phyloP scores from a whole-genome alignment of 2,888 invertebrate species.

The Embidobia sp. region DNA sequence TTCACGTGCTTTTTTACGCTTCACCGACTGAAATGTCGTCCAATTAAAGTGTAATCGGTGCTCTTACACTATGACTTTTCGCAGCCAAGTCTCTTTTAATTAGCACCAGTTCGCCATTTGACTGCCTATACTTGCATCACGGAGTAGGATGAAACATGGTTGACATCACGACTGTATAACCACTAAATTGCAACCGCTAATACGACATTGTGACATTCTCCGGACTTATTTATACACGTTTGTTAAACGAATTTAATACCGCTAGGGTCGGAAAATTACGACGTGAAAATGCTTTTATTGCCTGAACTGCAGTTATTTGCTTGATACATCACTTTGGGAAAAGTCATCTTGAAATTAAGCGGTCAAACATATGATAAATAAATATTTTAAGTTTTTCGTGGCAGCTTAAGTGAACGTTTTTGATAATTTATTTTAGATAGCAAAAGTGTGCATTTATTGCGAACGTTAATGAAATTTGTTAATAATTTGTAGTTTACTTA shows the following conservation, averaged over 20 bases:
- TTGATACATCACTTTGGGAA: conserved; percentile 4
- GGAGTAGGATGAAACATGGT: conserved; percentile 16
- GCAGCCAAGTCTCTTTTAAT: conserved; percentile 48
- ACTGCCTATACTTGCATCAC: conserved; percentile 15
- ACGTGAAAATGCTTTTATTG: conserved; percentile 30
- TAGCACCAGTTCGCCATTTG: conserved; percentile 36
- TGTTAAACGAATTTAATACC: conserved; percentile 30
- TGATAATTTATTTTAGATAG: background rate
- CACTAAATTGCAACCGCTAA: conserved; percentile 42
- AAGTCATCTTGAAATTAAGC: conserved; percentile 1
- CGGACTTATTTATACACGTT: conserved; percentile 40
- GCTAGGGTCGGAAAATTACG: conserved; percentile 12
- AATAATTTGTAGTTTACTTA: too few species aligned
- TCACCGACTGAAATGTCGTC: conserved; percentile 25
- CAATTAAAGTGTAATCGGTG: conserved; percentile 55
- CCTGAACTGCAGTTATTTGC: conserved; percentile 16
- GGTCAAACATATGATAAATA: background rate
- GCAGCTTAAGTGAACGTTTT: background rate
- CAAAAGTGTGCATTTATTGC: too few species aligned
- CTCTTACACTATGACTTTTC: conserved; percentile 23
- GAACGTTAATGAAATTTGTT: too few species aligned
- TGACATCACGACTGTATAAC: too few species aligned
- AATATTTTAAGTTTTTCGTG: background rate
- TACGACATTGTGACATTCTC: conserved; percentile 22
- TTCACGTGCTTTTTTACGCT: conserved; percentile 19